Conservation (phyloP, 2,113 vertebrate genomes). For the Sakesphorus luctuosus region DNA sequence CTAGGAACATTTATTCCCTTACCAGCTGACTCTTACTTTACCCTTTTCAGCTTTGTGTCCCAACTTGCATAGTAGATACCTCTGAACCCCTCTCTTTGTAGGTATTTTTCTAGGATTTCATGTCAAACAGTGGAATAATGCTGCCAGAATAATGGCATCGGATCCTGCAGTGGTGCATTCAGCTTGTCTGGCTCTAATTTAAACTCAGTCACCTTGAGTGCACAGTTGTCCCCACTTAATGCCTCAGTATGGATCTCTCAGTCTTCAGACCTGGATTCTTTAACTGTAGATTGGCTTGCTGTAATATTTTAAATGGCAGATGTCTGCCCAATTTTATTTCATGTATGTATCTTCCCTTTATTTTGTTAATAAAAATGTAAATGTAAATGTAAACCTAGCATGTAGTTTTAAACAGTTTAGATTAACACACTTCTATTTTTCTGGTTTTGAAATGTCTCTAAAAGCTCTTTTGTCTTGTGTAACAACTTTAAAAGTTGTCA, state of each 20-base stretch:
- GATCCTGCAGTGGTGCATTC: not conserved
- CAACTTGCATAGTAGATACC: not conserved
- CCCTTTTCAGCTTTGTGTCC: not conserved
- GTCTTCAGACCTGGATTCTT: not conserved
- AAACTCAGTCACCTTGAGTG: not conserved
- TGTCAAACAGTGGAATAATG: not conserved
- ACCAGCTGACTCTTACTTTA: not conserved
- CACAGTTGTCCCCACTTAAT: not conserved
- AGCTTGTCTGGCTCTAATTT: not conserved
- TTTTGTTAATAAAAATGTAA: not conserved
- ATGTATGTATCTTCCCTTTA: not conserved
- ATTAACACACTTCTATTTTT: not conserved
- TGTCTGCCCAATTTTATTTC: not conserved
- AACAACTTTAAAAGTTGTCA: not conserved
- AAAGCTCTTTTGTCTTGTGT: not conserved
- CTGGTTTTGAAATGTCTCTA: not conserved
- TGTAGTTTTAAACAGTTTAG: not conserved
- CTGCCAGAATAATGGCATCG: not conserved
- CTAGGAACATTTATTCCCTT: not conserved
- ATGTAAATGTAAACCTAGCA: not conserved
- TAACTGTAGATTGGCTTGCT: not conserved
- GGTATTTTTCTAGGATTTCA: not conserved
- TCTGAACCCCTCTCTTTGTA: not conserved
- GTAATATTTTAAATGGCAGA: not conserved
- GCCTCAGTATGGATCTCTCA: not conserved